Conservation (phyloP, 2,797 vertebrate genomes). For the Brotula barbata region DNA sequence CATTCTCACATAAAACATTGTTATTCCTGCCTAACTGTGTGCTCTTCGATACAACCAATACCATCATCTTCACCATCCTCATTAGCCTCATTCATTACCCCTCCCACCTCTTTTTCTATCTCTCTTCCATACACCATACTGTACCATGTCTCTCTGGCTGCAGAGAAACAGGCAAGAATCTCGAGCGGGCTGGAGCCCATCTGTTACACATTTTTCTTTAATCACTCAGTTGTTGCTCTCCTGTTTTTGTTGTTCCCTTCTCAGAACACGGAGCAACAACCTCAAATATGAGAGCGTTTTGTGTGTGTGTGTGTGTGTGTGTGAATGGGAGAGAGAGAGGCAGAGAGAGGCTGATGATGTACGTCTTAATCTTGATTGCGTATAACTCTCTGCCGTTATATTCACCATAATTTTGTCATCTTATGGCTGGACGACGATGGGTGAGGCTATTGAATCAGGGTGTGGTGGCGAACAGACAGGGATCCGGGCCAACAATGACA, state of each 20-base stretch:
- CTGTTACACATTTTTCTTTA: constrained; percentile 80
- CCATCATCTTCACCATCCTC: constrained; percentile 27
- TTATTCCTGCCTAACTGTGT: constrained; percentile 8
- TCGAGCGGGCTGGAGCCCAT: constrained; percentile 72
- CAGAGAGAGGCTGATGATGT: constrained; percentile 14
- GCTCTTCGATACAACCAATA: constrained; percentile 13
- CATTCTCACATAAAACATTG: constrained; percentile 1
- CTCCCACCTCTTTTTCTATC: constrained; percentile 11
- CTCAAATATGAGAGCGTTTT: constrained; percentile 63
- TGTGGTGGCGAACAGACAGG: constrained; percentile 63
- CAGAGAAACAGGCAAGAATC: constrained; percentile 53
- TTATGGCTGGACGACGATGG: constrained; percentile 39
- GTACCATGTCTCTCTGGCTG: constrained; percentile 32
- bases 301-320: constrained; percentile 10
- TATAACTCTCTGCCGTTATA: no score
- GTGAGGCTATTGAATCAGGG: constrained; percentile 65
- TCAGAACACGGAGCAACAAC: constrained; percentile 60
- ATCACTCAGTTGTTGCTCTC: constrained; percentile 78
- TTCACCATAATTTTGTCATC: no score
- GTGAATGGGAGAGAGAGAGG: constrained; percentile 29
- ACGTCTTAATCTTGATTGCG: no score
- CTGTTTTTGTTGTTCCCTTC: constrained; percentile 72
- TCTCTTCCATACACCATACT: constrained; percentile 20
- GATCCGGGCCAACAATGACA: constrained; percentile 67
- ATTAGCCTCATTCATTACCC: constrained; percentile 14